Evolutionary conservation across 2,888 invertebrate genomes (phyloP).

Genomic region (Himalopsyche tibetana): DNA sequence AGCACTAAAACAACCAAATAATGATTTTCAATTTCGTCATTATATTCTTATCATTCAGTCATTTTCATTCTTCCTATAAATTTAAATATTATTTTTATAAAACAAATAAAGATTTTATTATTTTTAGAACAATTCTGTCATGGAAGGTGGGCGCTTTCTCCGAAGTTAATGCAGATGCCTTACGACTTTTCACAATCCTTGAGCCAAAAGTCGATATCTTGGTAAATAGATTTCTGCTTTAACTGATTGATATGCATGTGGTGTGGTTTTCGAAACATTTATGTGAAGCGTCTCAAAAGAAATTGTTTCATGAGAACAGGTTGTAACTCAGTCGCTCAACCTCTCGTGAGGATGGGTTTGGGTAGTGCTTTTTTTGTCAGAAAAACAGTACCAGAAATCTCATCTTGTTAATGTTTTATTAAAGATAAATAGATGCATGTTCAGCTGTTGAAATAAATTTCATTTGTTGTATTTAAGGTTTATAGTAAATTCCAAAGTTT

Average conservation of each 20-base stretch:
- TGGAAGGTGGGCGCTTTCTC: slow-evolving; percentile 85
- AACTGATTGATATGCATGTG: not conserved
- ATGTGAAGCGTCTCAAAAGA: not conserved
- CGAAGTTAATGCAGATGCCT: slow-evolving; percentile 85
- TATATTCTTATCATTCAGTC: too few relatives aligned
- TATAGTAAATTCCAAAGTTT: too few relatives aligned
- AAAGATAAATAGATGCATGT: too few relatives aligned
- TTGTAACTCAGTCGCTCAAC: not conserved
- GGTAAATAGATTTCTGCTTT: slow-evolving; percentile 70
- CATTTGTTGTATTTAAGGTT: too few relatives aligned
- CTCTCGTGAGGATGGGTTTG: not conserved
- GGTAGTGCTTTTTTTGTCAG: too few relatives aligned
- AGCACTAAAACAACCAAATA: too few relatives aligned
- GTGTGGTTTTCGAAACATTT: not conserved
- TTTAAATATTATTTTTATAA: not conserved
- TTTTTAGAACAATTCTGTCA: slow-evolving; percentile 82
- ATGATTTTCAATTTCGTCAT: too few relatives aligned
- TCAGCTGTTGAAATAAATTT: too few relatives aligned
- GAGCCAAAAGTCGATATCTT: slow-evolving; percentile 91
- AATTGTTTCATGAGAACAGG: not conserved
- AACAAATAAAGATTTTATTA: not conserved
- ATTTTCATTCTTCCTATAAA: slow-evolving; percentile 4
- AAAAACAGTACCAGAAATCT: too few relatives aligned
- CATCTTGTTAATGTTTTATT: too few relatives aligned
- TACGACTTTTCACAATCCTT: slow-evolving; percentile 86